Conservation (phyloP, 2,888 invertebrate species). For the Lasioglossum villosulum region DNA sequence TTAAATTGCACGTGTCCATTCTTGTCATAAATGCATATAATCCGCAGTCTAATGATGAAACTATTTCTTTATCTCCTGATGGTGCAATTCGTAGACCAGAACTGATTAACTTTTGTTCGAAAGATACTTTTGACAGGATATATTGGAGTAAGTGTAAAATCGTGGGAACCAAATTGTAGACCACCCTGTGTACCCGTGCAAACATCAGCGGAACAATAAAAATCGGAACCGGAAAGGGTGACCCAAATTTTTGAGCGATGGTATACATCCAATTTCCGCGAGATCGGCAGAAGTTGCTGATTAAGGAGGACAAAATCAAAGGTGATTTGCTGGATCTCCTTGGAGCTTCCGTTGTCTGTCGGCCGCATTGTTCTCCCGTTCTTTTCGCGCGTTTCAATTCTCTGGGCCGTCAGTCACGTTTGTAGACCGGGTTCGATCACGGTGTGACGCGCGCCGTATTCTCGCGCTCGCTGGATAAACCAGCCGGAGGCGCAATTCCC, state of each 20-base stretch:
- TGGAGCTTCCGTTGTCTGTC: constrained; percentile 17
- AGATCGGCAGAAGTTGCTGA: constrained; percentile 14
- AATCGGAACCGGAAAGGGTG: not conserved
- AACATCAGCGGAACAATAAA: not conserved
- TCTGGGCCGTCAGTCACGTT: constrained; percentile 39
- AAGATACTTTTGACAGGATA: too few relatives aligned
- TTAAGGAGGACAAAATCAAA: constrained; percentile 29
- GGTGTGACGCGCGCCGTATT: constrained; percentile 17
- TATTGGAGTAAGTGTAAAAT: too few relatives aligned
- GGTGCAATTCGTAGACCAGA: too few relatives aligned
- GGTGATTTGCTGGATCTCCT: constrained; percentile 25
- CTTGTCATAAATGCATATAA: too few relatives aligned
- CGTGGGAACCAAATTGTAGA: too few relatives aligned
- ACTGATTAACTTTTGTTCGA: too few relatives aligned
- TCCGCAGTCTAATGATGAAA: too few relatives aligned
- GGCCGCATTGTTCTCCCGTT: constrained; percentile 37
- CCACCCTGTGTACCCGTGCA: too few relatives aligned
- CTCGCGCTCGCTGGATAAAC: constrained; percentile 1
- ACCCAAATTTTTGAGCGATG: not conserved
- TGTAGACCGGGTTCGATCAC: constrained; percentile 43
- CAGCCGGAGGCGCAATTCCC: constrained; percentile 27
- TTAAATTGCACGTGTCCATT: too few relatives aligned
- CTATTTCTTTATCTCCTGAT: too few relatives aligned
- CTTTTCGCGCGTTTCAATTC: constrained; percentile 34
- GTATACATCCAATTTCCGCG: not conserved